Percentiles rank a stretch among this genome's conserved stretches.
phyloP scores from a whole-genome alignment of 1,140 invertebrate genomes.

The Bombus soroeensis region DNA sequence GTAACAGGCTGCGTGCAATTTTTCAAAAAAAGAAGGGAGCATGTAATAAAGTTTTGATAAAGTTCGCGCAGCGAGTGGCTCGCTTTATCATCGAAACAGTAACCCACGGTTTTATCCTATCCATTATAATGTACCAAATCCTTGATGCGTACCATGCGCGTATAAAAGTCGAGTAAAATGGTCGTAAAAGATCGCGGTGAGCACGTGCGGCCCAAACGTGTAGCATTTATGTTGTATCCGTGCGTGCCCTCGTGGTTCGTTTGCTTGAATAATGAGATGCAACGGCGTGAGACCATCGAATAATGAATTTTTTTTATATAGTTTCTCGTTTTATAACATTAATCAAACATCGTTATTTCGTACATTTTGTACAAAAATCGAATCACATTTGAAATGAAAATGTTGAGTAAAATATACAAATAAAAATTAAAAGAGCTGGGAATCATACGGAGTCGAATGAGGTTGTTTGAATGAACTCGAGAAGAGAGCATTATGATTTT shows the following conservation, averaged over 20 bases:
- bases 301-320: background rate
- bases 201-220: background rate
- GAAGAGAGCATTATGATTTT: background rate
- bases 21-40: constrained; percentile 1
- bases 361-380: background rate
- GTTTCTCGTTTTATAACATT: background rate
- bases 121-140: constrained; percentile 37
- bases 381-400: background rate
- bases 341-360: background rate
- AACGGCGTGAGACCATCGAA: background rate
- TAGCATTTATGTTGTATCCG: no score
- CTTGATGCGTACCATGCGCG: constrained; percentile 2
- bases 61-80: constrained; percentile 16
- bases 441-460: background rate
- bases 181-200: constrained; percentile 30
- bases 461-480: background rate
- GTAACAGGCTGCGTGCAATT: background rate
- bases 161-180: constrained; percentile 43
- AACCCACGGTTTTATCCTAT: constrained; percentile 34
- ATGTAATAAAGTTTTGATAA: constrained; percentile 50
- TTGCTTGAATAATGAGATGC: background rate
- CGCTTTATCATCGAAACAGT: constrained; percentile 40
- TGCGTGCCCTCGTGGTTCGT: background rate
- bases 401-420: background rate
- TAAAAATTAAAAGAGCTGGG: background rate